Percentiles rank a stretch among this genome's conserved stretches.
phyloP scores from a whole-genome alignment of 2,113 vertebrate genomes.

The Neotragus pygmaeus region DNA sequence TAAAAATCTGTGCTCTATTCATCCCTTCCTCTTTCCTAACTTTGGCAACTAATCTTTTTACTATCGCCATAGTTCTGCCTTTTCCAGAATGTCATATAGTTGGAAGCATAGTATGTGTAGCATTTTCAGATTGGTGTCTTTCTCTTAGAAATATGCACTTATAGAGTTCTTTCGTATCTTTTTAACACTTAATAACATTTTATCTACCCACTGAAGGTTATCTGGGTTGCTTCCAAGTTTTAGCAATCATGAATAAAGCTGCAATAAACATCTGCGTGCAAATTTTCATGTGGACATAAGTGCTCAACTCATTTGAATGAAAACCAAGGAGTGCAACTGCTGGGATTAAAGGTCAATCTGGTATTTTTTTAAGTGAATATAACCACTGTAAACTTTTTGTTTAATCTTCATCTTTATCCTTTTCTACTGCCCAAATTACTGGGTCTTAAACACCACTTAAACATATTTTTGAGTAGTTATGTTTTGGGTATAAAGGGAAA shows the following conservation, averaged over 20 bases:
- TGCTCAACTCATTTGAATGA: neutral
- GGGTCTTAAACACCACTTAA: neutral
- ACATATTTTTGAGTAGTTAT: neutral
- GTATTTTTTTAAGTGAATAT: neutral
- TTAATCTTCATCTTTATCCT: neutral
- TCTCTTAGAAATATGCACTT: neutral
- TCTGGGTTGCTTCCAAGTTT: neutral
- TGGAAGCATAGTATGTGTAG: neutral
- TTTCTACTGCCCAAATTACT: neutral
- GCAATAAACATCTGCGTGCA: neutral
- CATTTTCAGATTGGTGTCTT: neutral
- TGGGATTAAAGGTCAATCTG: neutral
- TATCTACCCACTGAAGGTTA: neutral
- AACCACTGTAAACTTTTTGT: conserved; percentile 4
- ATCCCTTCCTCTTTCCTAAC: neutral
- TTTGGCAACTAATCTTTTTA: neutral
- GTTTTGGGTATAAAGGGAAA: neutral
- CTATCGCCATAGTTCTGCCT: neutral
- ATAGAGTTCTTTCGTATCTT: neutral
- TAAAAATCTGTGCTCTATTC: neutral
- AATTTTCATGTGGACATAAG: neutral
- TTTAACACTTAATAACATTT: neutral
- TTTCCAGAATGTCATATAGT: neutral
- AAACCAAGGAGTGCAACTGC: neutral
- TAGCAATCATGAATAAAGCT: conserved; percentile 8